Percentiles rank a stretch among this genome's conserved stretches.
phyloP scores from a whole-genome alignment of 2,113 vertebrate species.

The Terrapene triunguis region DNA sequence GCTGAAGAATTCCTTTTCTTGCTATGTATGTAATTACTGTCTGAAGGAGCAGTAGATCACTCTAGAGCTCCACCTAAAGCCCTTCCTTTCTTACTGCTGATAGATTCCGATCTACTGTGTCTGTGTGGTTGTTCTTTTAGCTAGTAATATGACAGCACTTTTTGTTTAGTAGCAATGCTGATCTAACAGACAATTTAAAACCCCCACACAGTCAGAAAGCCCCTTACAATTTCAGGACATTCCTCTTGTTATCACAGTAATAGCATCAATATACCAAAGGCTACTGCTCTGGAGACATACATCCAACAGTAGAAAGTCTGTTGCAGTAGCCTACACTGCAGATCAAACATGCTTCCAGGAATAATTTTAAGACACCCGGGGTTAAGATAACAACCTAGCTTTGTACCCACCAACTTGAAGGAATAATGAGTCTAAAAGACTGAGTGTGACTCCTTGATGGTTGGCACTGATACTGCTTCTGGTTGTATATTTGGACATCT shows the following conservation, averaged over 20 bases:
- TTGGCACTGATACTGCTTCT: background rate
- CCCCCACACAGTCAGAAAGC: background rate
- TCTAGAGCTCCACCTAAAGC: background rate
- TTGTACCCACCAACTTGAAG: background rate
- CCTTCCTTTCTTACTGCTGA: rapidly evolving
- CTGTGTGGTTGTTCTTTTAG: background rate
- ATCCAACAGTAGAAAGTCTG: background rate
- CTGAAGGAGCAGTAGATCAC: background rate
- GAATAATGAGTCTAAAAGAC: background rate
- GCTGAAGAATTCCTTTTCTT: background rate
- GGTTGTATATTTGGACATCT: background rate
- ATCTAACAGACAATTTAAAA: background rate
- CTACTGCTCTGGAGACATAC: background rate
- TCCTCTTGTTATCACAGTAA: background rate
- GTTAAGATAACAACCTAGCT: background rate
- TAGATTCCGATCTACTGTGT: background rate
- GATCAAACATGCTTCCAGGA: background rate
- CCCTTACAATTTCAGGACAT: background rate
- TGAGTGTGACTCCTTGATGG: background rate
- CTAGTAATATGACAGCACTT: background rate
- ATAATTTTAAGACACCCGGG: background rate
- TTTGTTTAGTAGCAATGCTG: background rate
- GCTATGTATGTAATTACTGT: background rate
- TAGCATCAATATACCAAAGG: rapidly evolving
- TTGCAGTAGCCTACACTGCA: background rate